Percentiles rank a stretch among this genome's conserved stretches.
Evolutionary conservation across 2,113 vertebrate species (phyloP).

Genomic region (Piliocolobus tephrosceles): DNA sequence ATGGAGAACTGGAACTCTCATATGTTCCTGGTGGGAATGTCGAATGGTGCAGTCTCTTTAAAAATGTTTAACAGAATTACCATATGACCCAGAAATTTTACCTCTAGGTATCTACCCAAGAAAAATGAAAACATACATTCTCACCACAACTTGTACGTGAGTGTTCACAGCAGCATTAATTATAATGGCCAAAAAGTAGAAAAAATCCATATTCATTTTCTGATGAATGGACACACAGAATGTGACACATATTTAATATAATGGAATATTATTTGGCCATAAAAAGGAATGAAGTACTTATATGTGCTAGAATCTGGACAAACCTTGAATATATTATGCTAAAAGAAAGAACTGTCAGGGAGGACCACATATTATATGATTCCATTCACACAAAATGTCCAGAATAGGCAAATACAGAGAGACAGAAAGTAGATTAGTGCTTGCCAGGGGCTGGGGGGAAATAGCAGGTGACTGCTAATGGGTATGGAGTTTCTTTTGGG

Average conservation of each 20-base stretch:
- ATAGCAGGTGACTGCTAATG: background rate
- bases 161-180: background rate
- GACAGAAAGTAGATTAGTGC: background rate
- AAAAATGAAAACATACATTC: background rate
- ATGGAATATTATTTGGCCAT: background rate
- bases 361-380: background rate
- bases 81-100: background rate
- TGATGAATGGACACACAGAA: background rate
- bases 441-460: background rate
- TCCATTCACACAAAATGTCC: background rate
- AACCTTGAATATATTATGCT: background rate
- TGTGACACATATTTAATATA: background rate
- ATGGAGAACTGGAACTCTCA: accelerated
- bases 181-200: background rate
- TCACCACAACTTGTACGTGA: background rate
- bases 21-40: background rate
- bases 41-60: background rate
- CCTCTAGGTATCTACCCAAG: background rate
- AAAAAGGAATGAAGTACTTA: background rate
- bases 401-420: background rate
- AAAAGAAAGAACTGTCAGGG: background rate
- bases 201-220: background rate
- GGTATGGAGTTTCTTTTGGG: background rate
- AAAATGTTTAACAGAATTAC: background rate
- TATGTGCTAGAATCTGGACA: no score